phyloP scores from a whole-genome alignment of 2,888 invertebrate genomes.

The Plagodis pulveraria region DNA sequence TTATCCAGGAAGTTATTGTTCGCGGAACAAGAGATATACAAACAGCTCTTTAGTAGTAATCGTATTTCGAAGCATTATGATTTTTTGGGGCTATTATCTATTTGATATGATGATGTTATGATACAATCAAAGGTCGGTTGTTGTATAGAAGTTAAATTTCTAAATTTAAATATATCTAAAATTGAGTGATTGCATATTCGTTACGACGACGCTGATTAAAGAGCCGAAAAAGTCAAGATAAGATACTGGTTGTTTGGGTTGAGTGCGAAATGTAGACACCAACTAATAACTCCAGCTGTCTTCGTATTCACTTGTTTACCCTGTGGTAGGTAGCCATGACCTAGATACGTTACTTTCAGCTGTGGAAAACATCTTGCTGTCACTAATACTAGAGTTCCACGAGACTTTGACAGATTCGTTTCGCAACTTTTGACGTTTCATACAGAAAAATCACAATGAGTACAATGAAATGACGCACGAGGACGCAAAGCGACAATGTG shows the following conservation, averaged over 20 bases:
- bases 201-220: constrained; percentile 37
- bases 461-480: constrained; percentile 16
- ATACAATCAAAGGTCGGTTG: too few species aligned
- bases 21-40: constrained; percentile 2
- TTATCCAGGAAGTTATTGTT: constrained; percentile 20
- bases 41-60: too few species aligned
- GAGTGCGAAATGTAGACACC: constrained; percentile 1
- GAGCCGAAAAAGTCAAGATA: constrained; percentile 12
- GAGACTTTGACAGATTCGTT: constrained; percentile 13
- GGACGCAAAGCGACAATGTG: constrained; percentile 11
- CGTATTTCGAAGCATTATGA: too few species aligned
- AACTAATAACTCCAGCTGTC: constrained; percentile 22
- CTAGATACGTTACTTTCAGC: constrained; percentile 42
- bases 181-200: constrained; percentile 5
- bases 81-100: too few species aligned
- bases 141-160: too few species aligned
- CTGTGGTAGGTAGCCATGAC: constrained; percentile 43
- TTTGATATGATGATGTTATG: too few species aligned
- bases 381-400: constrained; percentile 24
- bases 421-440: constrained; percentile 10
- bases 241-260: constrained; percentile 12
- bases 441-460: constrained; percentile 14
- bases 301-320: constrained; percentile 41
- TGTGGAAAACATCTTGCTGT: constrained; percentile 30
- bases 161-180: not conserved